These are phyloP conservation scores for Eulemur albifrons DNA, from an alignment of 2,797 vertebrate species.

Conservation along the genomic window DNA sequence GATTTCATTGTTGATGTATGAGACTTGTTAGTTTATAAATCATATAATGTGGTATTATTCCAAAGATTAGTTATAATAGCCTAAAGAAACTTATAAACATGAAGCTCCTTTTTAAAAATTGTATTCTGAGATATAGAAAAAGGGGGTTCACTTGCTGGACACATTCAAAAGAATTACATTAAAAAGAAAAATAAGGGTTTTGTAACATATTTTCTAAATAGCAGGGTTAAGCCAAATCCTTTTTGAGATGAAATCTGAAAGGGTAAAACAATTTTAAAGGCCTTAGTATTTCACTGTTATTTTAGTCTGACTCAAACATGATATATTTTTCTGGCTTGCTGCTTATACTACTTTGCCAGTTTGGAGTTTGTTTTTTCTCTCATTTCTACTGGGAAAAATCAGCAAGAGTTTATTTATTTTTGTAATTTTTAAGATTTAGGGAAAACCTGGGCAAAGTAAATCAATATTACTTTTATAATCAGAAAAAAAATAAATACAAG, in stretches of 20 bases:
- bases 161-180: conserved; percentile 21
- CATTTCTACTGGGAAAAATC: conserved; percentile 38
- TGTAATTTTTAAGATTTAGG: conserved; percentile 20
- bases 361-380: neutral
- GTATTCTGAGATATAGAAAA: neutral
- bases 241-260: conserved; percentile 57
- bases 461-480: neutral
- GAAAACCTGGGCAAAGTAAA: neutral
- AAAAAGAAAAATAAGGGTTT: conserved; percentile 49
- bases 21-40: conserved; percentile 44
- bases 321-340: neutral
- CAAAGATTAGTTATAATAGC: conserved; percentile 43
- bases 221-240: conserved; percentile 10
- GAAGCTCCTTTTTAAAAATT: conserved; percentile 34
- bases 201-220: conserved; percentile 42
- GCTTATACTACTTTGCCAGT: neutral
- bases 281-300: conserved; percentile 2
- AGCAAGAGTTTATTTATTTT: neutral
- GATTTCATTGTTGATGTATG: conserved; percentile 53
- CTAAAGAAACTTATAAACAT: conserved; percentile 62
- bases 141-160: neutral
- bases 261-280: neutral
- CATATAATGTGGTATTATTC: neutral
- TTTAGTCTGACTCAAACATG: neutral
- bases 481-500: neutral